Evolutionary conservation across 2,113 vertebrate species (phyloP).

Genomic region (Isurus oxyrinchus): DNA sequence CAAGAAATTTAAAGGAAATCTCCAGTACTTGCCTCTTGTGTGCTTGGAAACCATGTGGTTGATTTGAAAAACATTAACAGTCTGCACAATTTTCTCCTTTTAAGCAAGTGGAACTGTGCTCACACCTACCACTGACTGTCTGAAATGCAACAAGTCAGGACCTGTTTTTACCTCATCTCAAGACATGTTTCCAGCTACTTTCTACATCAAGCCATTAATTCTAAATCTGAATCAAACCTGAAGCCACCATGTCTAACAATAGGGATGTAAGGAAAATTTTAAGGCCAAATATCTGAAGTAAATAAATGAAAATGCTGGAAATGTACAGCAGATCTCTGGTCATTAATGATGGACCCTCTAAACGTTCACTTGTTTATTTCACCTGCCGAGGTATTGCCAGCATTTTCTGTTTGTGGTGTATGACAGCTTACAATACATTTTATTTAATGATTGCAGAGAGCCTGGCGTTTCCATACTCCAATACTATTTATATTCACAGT

Average conservation of each 20-base stretch:
- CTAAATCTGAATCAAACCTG: not conserved
- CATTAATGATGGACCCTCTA: not conserved
- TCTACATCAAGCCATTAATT: not conserved
- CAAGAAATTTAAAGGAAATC: constrained; percentile 33
- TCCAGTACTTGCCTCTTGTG: not conserved
- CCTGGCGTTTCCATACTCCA: not conserved
- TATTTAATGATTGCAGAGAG: not conserved
- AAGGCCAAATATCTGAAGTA: not conserved
- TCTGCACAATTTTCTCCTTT: not conserved
- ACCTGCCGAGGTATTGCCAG: not conserved
- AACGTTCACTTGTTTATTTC: not conserved
- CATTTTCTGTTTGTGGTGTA: not conserved
- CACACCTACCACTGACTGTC: not conserved
- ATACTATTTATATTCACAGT: not conserved
- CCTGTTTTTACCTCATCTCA: not conserved
- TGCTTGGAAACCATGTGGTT: constrained; percentile 28
- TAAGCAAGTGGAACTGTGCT: not conserved
- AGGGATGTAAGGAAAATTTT: not conserved
- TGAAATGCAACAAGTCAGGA: not conserved
- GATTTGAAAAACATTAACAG: constrained; percentile 6
- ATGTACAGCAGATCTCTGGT: not conserved
- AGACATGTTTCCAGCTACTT: not conserved
- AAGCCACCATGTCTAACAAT: not conserved
- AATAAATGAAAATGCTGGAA: not conserved
- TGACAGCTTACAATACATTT: not conserved